Conservation (phyloP, 2,888 invertebrate species). For the Sphaerophoria taeniata region DNA sequence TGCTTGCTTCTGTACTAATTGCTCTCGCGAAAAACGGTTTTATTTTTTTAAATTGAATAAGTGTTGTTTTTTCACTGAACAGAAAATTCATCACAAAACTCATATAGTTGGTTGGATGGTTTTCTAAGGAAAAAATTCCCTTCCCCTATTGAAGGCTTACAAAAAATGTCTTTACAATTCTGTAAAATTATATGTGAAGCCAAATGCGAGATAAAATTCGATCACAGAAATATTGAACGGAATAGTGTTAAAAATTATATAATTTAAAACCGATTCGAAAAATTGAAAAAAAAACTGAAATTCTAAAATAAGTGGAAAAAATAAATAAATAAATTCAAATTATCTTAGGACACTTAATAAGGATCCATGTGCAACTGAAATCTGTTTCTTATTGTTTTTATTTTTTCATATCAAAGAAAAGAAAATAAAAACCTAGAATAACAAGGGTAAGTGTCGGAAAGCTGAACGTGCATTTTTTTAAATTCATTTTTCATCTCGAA, state of each 20-base stretch:
- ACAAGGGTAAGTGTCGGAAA: constrained; percentile 52
- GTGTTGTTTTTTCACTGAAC: neutral
- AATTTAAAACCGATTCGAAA: neutral
- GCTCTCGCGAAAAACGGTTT: constrained; percentile 59
- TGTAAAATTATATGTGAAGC: constrained; percentile 42
- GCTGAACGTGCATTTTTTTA: neutral
- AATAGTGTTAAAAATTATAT: constrained; percentile 33
- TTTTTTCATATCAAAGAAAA: neutral
- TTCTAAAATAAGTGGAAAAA: neutral
- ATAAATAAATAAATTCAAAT: neutral
- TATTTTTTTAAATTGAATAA: neutral
- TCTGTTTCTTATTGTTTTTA: constrained; percentile 19
- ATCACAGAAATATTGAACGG: constrained; percentile 50
- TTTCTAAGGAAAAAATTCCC: constrained; percentile 13
- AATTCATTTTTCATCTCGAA: constrained; percentile 7
- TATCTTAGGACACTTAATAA: neutral
- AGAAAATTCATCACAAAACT: no score
- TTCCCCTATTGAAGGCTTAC: neutral
- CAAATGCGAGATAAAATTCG: constrained; percentile 44
- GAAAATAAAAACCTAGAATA: constrained; percentile 45
- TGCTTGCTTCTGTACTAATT: constrained; percentile 71
- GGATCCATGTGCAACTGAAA: constrained; percentile 32
- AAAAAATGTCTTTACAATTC: constrained; percentile 50
- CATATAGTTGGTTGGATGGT: neutral
- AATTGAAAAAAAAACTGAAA: neutral